phyloP scores from a whole-genome alignment of 2,888 invertebrate genomes.

The Elegia similella region DNA sequence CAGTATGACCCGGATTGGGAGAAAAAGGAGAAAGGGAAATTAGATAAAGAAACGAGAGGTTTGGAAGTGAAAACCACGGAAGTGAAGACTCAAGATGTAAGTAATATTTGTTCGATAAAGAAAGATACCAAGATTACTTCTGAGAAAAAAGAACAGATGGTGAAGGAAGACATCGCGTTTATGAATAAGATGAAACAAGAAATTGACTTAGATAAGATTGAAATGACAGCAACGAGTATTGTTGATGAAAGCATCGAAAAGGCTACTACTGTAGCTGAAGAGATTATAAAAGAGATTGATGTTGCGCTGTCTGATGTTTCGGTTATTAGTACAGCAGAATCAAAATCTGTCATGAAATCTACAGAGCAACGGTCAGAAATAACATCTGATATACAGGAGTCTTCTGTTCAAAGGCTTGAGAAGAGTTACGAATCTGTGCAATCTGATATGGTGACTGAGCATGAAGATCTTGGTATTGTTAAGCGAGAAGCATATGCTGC shows the following conservation, averaged over 20 bases:
- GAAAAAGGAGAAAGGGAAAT: constrained; percentile 25
- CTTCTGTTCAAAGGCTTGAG: not conserved
- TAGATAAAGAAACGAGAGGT: constrained; percentile 22
- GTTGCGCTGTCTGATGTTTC: constrained; percentile 36
- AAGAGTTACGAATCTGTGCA: not conserved
- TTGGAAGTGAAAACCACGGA: constrained; percentile 17
- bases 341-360: constrained; percentile 17
- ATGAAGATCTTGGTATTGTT: constrained; percentile 9
- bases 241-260: constrained; percentile 62
- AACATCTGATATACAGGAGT: not conserved
- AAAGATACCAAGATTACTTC: constrained; percentile 22
- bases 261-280: constrained; percentile 56
- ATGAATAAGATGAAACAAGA: constrained; percentile 44
- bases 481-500: constrained; percentile 3
- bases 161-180: constrained; percentile 32
- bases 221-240: constrained; percentile 53
- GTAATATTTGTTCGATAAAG: constrained; percentile 26
- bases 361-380: not conserved
- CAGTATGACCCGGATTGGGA: constrained; percentile 61
- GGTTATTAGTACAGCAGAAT: constrained; percentile 23
- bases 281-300: constrained; percentile 59
- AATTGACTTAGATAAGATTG: constrained; percentile 53
- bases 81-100: constrained; percentile 24
- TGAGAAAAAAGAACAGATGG: constrained; percentile 31
- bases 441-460: not conserved